These are phyloP conservation scores for Malaclemys terrapin DNA, from an alignment of 2,113 vertebrate genomes.

Conservation along the genomic window DNA sequence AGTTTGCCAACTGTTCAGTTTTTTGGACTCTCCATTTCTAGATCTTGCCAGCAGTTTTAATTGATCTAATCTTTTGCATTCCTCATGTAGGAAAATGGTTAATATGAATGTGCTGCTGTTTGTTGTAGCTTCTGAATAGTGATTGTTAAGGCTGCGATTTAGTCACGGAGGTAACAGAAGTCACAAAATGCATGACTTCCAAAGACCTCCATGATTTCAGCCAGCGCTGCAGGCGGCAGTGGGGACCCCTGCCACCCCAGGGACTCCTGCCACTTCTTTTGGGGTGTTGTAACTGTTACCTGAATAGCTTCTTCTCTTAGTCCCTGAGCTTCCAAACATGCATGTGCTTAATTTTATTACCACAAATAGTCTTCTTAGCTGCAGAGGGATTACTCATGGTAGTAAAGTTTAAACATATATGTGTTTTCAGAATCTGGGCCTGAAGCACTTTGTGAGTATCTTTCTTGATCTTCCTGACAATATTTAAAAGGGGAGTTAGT, in stretches of 20 bases:
- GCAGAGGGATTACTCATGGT: background rate
- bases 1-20: background rate
- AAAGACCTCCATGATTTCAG: too few species aligned
- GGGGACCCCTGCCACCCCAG: too few species aligned
- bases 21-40: background rate
- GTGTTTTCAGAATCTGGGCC: background rate
- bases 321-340: background rate
- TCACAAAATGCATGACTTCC: too few species aligned
- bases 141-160: background rate
- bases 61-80: background rate
- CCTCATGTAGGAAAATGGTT: background rate
- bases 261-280: background rate
- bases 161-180: too few species aligned
- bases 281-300: background rate
- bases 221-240: too few species aligned
- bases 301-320: background rate
- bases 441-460: background rate
- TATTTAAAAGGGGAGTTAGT: background rate
- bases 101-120: background rate
- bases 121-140: background rate
- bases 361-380: background rate
- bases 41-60: background rate
- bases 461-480: background rate
- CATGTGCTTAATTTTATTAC: background rate
- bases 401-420: background rate